Conservation (phyloP, 2,888 invertebrate genomes). For the Empis livida region DNA sequence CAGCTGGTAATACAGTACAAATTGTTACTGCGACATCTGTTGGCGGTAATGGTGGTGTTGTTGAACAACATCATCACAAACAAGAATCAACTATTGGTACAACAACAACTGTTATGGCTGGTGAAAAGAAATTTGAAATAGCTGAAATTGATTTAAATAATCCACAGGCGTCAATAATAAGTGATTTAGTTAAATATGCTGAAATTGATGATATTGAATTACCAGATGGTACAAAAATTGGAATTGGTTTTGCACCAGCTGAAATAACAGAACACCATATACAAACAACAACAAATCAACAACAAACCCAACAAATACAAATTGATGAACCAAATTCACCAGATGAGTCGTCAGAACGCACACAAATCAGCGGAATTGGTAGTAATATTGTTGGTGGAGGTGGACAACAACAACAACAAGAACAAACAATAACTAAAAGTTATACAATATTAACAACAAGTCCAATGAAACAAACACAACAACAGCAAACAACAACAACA, state of each 20-base stretch:
- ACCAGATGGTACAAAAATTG: slow-evolving; percentile 37
- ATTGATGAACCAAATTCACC: slow-evolving; percentile 8
- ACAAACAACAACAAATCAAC: slow-evolving; percentile 22
- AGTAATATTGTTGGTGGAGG: neutral
- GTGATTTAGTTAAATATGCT: slow-evolving; percentile 35
- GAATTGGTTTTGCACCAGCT: slow-evolving; percentile 34
- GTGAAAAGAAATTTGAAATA: slow-evolving; percentile 29
- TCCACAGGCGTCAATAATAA: slow-evolving; percentile 33
- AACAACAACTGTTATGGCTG: slow-evolving; percentile 3
- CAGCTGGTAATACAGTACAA: slow-evolving; percentile 21
- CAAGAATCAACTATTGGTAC: slow-evolving; percentile 31
- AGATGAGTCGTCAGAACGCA: slow-evolving; percentile 8
- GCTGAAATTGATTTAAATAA: slow-evolving; percentile 35
- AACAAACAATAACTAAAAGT: slow-evolving; percentile 29
- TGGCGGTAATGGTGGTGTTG: slow-evolving; percentile 6
- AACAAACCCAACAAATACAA: slow-evolving; percentile 19
- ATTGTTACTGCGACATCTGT: neutral
- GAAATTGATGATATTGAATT: slow-evolving; percentile 37
- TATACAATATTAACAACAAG: slow-evolving; percentile 34
- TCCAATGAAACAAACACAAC: slow-evolving; percentile 24
- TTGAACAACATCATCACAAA: slow-evolving; percentile 17
- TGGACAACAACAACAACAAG: slow-evolving; percentile 19
- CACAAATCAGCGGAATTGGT: neutral
- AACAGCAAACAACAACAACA: slow-evolving; percentile 27
- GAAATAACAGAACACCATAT: slow-evolving; percentile 29